Evolutionary conservation across 2,113 vertebrate genomes (phyloP).

Genomic region (Clupea harengus): DNA sequence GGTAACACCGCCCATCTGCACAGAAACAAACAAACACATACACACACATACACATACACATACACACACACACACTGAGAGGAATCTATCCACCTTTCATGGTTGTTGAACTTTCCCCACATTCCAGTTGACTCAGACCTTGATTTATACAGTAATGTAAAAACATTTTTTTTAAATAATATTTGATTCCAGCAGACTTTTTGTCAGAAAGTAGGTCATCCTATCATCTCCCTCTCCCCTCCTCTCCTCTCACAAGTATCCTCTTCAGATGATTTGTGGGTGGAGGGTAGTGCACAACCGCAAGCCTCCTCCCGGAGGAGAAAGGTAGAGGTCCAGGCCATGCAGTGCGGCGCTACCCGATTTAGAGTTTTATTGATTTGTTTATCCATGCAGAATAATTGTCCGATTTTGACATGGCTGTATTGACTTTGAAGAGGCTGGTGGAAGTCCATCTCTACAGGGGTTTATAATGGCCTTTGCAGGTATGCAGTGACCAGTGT

Average conservation of each 20-base stretch:
- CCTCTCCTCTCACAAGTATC: neutral
- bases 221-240: neutral
- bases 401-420: neutral
- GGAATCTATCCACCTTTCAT: neutral
- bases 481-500: neutral
- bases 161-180: neutral
- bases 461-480: neutral
- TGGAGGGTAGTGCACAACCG: neutral
- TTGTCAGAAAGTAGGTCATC: neutral
- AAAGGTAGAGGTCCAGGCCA: neutral
- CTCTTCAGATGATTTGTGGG: neutral
- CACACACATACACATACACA: neutral
- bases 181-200: neutral
- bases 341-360: neutral
- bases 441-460: neutral
- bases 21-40: neutral
- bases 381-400: slow-evolving; percentile 7
- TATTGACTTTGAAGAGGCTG: neutral
- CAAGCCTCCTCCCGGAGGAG: neutral
- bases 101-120: neutral
- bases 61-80: neutral
- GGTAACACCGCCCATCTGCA: neutral
- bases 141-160: neutral
- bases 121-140: neutral
- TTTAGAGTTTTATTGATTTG: neutral